Evolutionary conservation across 2,113 vertebrate species (phyloP).

Genomic region (Orthonyx spaldingii): DNA sequence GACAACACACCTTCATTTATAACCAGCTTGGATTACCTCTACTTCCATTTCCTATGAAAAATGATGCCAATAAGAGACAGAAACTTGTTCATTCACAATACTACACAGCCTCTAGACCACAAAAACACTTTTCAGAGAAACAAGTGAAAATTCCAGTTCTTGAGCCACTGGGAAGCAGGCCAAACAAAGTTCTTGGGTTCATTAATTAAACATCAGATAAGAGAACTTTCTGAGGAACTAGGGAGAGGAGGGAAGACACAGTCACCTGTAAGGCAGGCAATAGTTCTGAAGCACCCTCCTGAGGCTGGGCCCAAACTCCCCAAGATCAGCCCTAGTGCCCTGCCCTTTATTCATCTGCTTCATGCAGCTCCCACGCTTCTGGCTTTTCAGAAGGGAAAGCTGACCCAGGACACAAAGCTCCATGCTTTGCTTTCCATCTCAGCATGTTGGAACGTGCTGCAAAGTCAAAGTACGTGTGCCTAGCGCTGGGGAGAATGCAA

Average conservation of each 20-base stretch:
- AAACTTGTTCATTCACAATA: not conserved
- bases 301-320: not conserved
- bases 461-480: not conserved
- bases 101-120: not conserved
- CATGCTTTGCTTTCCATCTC: not conserved
- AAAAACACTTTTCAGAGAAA: not conserved
- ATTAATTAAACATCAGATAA: not conserved
- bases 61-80: not conserved
- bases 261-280: not conserved
- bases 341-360: not conserved
- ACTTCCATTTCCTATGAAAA: not conserved
- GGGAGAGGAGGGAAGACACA: not conserved
- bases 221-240: not conserved
- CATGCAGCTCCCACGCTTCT: not conserved
- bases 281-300: not conserved
- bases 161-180: not conserved
- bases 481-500: not conserved
- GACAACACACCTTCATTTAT: not conserved
- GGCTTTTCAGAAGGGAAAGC: not conserved
- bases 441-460: not conserved
- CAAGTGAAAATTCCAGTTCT: not conserved
- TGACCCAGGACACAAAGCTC: not conserved
- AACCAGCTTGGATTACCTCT: not conserved
- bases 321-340: not conserved
- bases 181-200: not conserved